Percentiles rank a stretch among this genome's conserved stretches.
phyloP scores from a whole-genome alignment of 2,113 vertebrate species.

The Istiophorus platypterus region DNA sequence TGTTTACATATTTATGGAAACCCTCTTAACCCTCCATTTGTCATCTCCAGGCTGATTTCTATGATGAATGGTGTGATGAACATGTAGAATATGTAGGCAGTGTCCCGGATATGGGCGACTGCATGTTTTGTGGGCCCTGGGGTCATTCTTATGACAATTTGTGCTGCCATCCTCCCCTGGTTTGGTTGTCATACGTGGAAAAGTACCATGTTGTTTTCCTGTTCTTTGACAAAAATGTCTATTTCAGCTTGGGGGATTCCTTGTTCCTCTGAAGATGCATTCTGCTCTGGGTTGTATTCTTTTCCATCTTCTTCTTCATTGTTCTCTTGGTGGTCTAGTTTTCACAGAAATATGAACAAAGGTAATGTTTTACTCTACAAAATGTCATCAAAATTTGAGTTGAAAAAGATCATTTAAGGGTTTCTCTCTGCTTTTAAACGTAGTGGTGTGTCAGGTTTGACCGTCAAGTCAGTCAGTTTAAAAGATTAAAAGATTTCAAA shows the following conservation, averaged over 20 bases:
- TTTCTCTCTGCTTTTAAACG: not conserved
- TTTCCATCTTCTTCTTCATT: not conserved
- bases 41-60: not conserved
- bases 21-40: not conserved
- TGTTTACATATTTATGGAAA: not conserved
- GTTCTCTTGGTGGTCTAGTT: not conserved
- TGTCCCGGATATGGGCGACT: not conserved
- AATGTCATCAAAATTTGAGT: no score
- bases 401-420: not conserved
- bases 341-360: no score
- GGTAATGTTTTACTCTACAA: no score
- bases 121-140: not conserved
- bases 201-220: not conserved
- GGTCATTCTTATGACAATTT: not conserved
- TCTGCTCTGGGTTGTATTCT: not conserved
- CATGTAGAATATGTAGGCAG: not conserved
- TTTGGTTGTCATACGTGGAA: not conserved
- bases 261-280: not conserved
- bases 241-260: not conserved
- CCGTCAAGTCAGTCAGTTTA: no score
- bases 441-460: not conserved
- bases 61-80: not conserved
- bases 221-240: not conserved
- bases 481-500: no score
- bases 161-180: not conserved